Percentiles rank a stretch among this genome's conserved stretches.
Conservation (phyloP, 92 coral and sea anemone genomes). For the Actinostola sp. region DNA sequence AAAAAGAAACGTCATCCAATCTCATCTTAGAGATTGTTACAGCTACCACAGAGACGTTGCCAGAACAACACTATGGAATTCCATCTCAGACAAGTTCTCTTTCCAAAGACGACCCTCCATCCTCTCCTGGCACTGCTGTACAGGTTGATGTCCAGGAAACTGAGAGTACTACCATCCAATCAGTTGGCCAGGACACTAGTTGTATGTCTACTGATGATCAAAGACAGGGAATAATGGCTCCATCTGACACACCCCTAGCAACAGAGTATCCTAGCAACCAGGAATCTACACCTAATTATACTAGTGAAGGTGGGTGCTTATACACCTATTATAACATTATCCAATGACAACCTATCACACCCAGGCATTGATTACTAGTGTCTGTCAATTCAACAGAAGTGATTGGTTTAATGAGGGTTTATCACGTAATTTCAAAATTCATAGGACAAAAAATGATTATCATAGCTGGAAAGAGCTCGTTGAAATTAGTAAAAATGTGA, state of each 20-base stretch:
- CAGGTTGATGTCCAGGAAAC: not conserved
- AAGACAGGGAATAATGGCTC: not conserved
- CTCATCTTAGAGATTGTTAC: too few relatives aligned
- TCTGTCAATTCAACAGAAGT: too few relatives aligned
- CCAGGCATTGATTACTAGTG: too few relatives aligned
- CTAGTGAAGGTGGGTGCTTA: not conserved
- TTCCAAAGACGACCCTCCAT: not conserved
- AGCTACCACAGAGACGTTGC: too few relatives aligned
- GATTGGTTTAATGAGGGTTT: too few relatives aligned
- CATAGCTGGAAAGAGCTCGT: too few relatives aligned
- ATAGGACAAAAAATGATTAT: too few relatives aligned
- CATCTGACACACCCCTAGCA: not conserved
- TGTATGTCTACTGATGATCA: conserved; percentile 14
- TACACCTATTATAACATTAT: not conserved
- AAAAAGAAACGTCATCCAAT: too few relatives aligned
- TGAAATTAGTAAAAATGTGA: too few relatives aligned
- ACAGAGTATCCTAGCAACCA: conserved; percentile 15
- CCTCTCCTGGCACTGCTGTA: not conserved
- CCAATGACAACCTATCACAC: not conserved
- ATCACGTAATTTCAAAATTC: too few relatives aligned
- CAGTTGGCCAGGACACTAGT: conserved; percentile 25
- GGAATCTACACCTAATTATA: not conserved
- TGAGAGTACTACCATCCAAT: not conserved
- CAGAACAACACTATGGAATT: not conserved
- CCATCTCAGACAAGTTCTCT: not conserved